These are phyloP conservation scores for Tokudaia muenninki DNA, from an alignment of 2,797 vertebrate species.

Conservation along the genomic window DNA sequence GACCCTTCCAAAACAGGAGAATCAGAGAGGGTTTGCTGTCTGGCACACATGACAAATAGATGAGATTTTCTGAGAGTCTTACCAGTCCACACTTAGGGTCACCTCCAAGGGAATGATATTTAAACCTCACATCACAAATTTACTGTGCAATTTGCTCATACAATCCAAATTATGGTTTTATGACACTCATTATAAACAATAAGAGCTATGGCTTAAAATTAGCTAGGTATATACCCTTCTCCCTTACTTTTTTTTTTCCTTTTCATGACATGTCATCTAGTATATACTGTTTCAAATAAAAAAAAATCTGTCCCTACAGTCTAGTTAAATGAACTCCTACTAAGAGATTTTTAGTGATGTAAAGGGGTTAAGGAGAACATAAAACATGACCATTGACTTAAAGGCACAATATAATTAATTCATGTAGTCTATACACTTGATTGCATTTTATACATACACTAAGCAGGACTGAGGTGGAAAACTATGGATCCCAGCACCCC, in stretches of 20 bases:
- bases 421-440: neutral
- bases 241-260: neutral
- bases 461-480: neutral
- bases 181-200: slow-evolving; percentile 10
- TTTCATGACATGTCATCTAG: neutral
- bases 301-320: neutral
- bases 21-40: slow-evolving; percentile 18
- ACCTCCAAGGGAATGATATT: slow-evolving; percentile 54
- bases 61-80: slow-evolving; percentile 36
- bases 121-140: slow-evolving; percentile 20
- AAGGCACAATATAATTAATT: slow-evolving; percentile 6
- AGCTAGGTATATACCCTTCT: neutral
- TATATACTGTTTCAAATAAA: neutral
- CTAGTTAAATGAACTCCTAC: neutral
- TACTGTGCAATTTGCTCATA: slow-evolving; percentile 41
- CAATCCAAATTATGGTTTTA: slow-evolving; percentile 63
- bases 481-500: neutral
- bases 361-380: slow-evolving; percentile 1
- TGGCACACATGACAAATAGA: slow-evolving; percentile 31
- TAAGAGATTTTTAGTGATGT: neutral
- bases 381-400: neutral
- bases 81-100: neutral
- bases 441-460: neutral
- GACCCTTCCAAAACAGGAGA: slow-evolving; percentile 62
- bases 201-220: neutral